Conservation (phyloP, 2,888 invertebrate species). For the Eurytoma adleriae region DNA sequence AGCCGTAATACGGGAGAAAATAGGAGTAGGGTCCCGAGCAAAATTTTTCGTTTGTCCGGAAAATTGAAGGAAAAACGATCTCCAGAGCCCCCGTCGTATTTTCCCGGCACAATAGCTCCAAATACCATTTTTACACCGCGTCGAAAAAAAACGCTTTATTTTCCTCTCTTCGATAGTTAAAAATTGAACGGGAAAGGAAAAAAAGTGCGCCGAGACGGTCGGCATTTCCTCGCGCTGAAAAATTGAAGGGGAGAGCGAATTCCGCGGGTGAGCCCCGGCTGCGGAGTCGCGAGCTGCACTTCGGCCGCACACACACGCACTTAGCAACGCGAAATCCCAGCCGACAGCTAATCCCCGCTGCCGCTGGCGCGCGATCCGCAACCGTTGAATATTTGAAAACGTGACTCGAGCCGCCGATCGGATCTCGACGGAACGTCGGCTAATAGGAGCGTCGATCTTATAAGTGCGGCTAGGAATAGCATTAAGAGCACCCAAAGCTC, state of each 20-base stretch:
- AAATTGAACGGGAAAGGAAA: too few relatives aligned
- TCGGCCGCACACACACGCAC: too few relatives aligned
- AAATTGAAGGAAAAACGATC: conserved; percentile 33
- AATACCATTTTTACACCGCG: background rate
- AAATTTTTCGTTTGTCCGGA: background rate
- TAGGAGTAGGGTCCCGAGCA: background rate
- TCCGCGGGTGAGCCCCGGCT: too few relatives aligned
- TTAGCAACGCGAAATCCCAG: too few relatives aligned
- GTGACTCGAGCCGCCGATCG: too few relatives aligned
- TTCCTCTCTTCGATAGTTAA: background rate
- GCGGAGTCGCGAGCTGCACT: too few relatives aligned
- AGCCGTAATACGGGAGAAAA: background rate
- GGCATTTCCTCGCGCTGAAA: too few relatives aligned
- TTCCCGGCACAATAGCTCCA: background rate
- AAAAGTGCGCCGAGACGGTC: too few relatives aligned
- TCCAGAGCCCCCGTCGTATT: background rate
- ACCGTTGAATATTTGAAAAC: conserved; percentile 20
- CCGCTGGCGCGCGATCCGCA: background rate
- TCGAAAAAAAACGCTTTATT: background rate
- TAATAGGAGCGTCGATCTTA: conserved; percentile 18
- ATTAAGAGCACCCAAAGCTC: conserved; percentile 12
- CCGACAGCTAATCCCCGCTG: too few relatives aligned
- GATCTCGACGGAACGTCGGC: background rate
- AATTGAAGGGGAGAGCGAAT: too few relatives aligned
- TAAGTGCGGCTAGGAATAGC: conserved; percentile 21